Percentiles rank a stretch among this genome's conserved stretches.
phyloP scores from a whole-genome alignment of 2,113 vertebrate genomes.

The Albula glossodonta region DNA sequence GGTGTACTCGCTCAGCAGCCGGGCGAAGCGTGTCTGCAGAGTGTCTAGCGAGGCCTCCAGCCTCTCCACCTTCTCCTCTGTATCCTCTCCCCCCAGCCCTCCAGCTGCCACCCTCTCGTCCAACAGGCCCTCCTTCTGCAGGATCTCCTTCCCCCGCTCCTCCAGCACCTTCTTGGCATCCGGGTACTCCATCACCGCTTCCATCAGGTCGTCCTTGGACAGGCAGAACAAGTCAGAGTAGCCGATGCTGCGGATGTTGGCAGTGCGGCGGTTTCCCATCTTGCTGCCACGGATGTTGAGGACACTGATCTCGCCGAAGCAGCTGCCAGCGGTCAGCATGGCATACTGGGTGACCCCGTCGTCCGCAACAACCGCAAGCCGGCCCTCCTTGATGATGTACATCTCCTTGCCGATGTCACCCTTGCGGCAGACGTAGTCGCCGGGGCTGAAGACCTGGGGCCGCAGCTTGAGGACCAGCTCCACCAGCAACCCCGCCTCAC shows the following conservation, averaged over 20 bases:
- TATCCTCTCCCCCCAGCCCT: slow-evolving; percentile 63
- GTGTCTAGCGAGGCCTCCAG: slow-evolving; percentile 81
- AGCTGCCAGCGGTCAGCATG: slow-evolving; percentile 84
- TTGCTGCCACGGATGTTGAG: slow-evolving; percentile 96
- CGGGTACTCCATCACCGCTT: slow-evolving; percentile 90
- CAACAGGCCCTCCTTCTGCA: slow-evolving; percentile 92
- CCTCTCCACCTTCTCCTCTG: slow-evolving; percentile 84
- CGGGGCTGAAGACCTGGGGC: slow-evolving; percentile 93
- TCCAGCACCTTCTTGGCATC: slow-evolving; percentile 90
- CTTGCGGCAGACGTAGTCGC: slow-evolving; percentile 92
- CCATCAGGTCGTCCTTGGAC: slow-evolving; percentile 94
- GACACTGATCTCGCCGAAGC: slow-evolving; percentile 96
- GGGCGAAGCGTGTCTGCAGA: slow-evolving; percentile 78
- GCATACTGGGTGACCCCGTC: slow-evolving; percentile 87
- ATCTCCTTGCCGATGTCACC: slow-evolving; percentile 96
- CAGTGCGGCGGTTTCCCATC: slow-evolving; percentile 93
- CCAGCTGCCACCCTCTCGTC: slow-evolving; percentile 77
- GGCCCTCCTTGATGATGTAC: slow-evolving; percentile 98
- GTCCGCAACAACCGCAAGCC: slow-evolving; percentile 87
- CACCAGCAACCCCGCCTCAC: slow-evolving; percentile 89
- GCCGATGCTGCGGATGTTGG: slow-evolving; percentile 91
- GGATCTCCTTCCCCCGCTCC: slow-evolving; percentile 88
- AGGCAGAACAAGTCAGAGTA: slow-evolving; percentile 96
- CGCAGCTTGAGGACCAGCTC: slow-evolving; percentile 92
- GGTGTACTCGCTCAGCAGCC: slow-evolving; percentile 81